Evolutionary conservation across 2,113 vertebrate species (phyloP), one percentile per base, ranked within the genome.

Genomic region (Melanotaenia duboulayi): DNA sequence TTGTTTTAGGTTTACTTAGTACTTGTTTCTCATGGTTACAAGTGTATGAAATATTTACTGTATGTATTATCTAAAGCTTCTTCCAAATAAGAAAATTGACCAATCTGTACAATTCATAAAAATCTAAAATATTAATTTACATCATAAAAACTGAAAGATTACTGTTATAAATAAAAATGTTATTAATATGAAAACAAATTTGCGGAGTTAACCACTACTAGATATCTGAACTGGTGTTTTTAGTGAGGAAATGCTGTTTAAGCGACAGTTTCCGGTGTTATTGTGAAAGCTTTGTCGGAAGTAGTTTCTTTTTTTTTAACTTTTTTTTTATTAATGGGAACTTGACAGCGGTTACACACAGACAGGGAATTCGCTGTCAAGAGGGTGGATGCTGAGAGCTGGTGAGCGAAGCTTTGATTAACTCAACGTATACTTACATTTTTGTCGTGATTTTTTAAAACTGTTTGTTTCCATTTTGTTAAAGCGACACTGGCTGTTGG

Each of bases 331-430:
- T 42, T 65, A 25, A 12, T 3, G 66, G 0, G 2, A 3, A 20
- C 32, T 77, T 74, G 14, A 65, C 74, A 11, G 56, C 22, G 24
- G 48, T 60, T 89, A 91, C 91, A 91, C 92, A 92, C 95, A 93
- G 94, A 89, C 92, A 88, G 89, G 92, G 76, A 91, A 90, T 89
- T 93, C 91, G 89, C 91, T 93, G 92, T 91, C 92, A 92, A 77
- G 92, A 94, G 92, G 94, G 90, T 94, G 93, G 92, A 93, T 91
- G 81, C 89, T 87, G 62, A 75, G 87, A 90, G 91, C 92, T 94
- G 94, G 93, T 94, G 77, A 94, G 94, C 86, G 87, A 91, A 91
- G 92, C 84, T 77, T 50, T 84, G 69, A 81, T 71, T 85, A 86
- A 78, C 81, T 76, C 78, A 78, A 78, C 75, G 25, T 76, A 12